phyloP scores from a whole-genome alignment of 2,888 invertebrate species.

The Drosophila atripex region DNA sequence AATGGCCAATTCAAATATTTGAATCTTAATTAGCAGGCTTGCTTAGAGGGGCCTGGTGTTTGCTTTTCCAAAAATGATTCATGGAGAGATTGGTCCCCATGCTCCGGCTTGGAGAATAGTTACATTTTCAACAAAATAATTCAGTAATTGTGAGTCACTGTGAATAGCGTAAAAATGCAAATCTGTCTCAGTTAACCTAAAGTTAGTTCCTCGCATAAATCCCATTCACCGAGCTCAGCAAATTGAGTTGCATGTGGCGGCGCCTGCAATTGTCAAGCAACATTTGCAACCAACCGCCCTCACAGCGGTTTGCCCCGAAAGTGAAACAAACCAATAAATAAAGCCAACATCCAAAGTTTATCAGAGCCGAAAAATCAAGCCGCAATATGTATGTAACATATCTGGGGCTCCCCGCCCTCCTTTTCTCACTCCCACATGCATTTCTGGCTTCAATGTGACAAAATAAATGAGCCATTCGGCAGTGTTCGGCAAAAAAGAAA shows the following conservation, averaged over 20 bases:
- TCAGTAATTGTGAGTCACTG: slow-evolving; percentile 13
- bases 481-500: slow-evolving; percentile 25
- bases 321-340: slow-evolving; percentile 67
- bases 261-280: slow-evolving; percentile 46
- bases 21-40: slow-evolving; percentile 48
- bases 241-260: slow-evolving; percentile 49
- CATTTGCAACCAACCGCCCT: slow-evolving; percentile 57
- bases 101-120: neutral
- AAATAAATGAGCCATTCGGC: slow-evolving; percentile 69
- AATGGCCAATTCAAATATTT: slow-evolving; percentile 50
- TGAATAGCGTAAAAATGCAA: neutral
- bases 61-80: neutral
- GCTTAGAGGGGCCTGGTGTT: neutral
- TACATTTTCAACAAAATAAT: neutral
- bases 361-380: slow-evolving; percentile 60
- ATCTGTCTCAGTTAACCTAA: slow-evolving; percentile 1
- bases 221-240: slow-evolving; percentile 6
- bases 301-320: slow-evolving; percentile 50
- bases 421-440: slow-evolving; percentile 53
- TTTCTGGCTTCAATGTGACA: slow-evolving; percentile 55
- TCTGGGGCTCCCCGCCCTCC: slow-evolving; percentile 7
- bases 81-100: slow-evolving; percentile 2
- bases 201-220: slow-evolving; percentile 21
- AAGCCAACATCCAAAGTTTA: slow-evolving; percentile 62
- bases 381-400: slow-evolving; percentile 30